Evolutionary conservation across 2,797 vertebrate species (phyloP).

Genomic region (Rhabdomys pumilio): DNA sequence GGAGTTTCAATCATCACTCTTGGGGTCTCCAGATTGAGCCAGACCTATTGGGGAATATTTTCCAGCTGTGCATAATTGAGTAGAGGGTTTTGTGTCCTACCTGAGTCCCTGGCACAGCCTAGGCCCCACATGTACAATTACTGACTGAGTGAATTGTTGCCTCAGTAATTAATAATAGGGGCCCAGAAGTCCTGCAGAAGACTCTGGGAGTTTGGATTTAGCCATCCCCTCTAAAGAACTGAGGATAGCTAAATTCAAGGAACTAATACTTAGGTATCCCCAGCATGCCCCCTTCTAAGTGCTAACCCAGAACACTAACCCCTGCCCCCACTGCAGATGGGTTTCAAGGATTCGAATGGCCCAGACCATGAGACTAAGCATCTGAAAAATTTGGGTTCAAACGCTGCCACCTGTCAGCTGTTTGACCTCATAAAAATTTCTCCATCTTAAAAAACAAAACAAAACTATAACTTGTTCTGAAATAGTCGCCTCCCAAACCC

Average conservation of each 20-base stretch:
- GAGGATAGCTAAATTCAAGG: neutral
- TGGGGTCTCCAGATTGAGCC: neutral
- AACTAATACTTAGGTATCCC: neutral
- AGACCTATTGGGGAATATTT: neutral
- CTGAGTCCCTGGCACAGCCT: neutral
- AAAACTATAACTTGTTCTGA: neutral
- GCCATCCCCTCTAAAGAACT: neutral
- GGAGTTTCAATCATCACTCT: neutral
- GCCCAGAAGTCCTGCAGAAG: neutral
- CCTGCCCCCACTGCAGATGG: neutral
- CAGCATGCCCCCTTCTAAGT: neutral
- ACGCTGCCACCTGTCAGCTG: neutral
- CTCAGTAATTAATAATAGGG: neutral
- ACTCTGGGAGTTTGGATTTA: constrained; percentile 9
- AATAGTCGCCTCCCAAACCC: no score
- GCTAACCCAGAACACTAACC: no score
- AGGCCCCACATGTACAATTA: neutral
- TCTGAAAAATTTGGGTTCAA: neutral
- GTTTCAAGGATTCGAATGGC: neutral
- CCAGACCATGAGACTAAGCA: neutral
- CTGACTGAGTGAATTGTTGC: neutral
- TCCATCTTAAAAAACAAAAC: neutral
- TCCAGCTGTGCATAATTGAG: neutral
- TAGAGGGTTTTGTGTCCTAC: neutral
- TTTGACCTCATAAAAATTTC: neutral